These are phyloP conservation scores for Paracyclopina nana DNA, from an alignment of 1,140 invertebrate species.

Conservation along the genomic window DNA sequence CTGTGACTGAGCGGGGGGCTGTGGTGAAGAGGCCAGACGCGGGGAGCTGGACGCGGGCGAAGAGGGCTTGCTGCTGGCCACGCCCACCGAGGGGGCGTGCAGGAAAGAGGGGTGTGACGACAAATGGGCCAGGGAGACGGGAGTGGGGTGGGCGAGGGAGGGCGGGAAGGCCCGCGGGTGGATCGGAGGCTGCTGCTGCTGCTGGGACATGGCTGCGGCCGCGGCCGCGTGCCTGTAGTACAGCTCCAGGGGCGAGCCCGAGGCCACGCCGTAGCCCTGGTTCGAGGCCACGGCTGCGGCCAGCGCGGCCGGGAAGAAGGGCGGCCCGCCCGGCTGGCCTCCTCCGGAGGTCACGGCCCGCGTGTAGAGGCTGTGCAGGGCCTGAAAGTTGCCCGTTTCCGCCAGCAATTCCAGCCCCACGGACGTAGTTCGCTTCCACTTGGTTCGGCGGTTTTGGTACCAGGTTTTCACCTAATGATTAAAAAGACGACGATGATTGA, in stretches of 20 bases:
- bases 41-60: too few species aligned
- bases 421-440: conserved; percentile 97
- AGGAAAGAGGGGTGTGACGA: too few species aligned
- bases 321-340: not conserved
- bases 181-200: not conserved
- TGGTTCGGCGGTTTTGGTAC: conserved; percentile 96
- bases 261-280: not conserved
- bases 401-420: conserved; percentile 89
- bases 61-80: too few species aligned
- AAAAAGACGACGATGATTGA: too few species aligned
- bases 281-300: not conserved
- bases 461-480: too few species aligned
- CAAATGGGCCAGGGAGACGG: not conserved
- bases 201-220: conserved; percentile 19
- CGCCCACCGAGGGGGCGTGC: too few species aligned
- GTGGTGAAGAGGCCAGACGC: too few species aligned
- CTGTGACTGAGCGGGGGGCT: too few species aligned
- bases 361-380: conserved; percentile 60
- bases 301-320: not conserved
- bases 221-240: conserved; percentile 23
- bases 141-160: not conserved
- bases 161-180: not conserved
- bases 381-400: conserved; percentile 89
- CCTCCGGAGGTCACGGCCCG: conserved; percentile 2
- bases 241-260: conserved; percentile 18